Base-by-base conservation (phyloP, 2,113 vertebrate species). In the Pteruthius melanotis region DNA sequence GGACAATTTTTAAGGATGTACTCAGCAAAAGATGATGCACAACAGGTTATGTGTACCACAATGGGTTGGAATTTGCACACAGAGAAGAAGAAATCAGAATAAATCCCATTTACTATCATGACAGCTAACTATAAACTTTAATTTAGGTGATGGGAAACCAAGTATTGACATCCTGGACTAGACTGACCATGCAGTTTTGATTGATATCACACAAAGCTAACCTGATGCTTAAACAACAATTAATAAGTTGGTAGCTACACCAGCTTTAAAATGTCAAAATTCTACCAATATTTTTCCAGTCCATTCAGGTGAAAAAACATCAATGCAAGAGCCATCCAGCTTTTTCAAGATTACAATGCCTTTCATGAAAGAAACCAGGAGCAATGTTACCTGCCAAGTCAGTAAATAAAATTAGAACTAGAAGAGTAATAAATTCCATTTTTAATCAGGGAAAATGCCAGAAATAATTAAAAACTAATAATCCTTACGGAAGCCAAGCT, bases 401-500 rank as follows among this genome's bases (percentile, higher is more conserved):
- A 3, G 42, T 77, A 90, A 96, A 83, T 1, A 88, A 78, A 95
- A 76, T 28, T 13, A 68, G 21, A 84, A 45, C 90, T 83, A 74
- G 63, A 83, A 65, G 71, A 74, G 27, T 17, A 74, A 53, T 59
- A 90, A 92, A 93, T 65, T 88, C 68, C 16, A 52, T 52, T 95
- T 86, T 92, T 88, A 52, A 94, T 70, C 52, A 54, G 35, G 39
- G 20, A 92, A 94, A 93, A 95, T 23, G 35, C 44, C 68, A 89
- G 45, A 85, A 83, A 86, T 78, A 93, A 86, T 92, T 82, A 91
- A 87, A 92, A 94, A 16, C 8, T 70, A 93, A 94, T 59, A 94
- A 75, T 35, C 1, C 0, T 40, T 65, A 79, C 3, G 27, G 59
- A 87, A 89, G 56, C 12, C 11, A 18, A 61, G 37, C 12, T 76